phyloP scores from a whole-genome alignment of 35 echinoderm and acorn worm genomes.

The Ptychodera flava region DNA sequence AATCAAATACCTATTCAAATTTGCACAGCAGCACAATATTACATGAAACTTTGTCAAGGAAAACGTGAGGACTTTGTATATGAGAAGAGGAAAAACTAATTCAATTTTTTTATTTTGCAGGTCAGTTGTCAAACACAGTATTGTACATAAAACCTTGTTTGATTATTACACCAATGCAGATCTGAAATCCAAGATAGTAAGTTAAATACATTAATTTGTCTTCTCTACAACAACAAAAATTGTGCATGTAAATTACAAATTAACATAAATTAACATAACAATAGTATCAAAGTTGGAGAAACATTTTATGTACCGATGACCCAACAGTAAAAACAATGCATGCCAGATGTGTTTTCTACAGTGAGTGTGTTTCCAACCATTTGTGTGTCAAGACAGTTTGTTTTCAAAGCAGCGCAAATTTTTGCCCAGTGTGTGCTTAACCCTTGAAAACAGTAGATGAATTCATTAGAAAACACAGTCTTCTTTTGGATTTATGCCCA shows the following conservation, averaged over 20 bases:
- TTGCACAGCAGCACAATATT: no score
- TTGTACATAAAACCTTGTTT: slow-evolving; percentile 78
- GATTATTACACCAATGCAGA: slow-evolving; percentile 78
- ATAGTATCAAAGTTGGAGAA: no score
- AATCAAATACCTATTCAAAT: no score
- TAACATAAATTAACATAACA: not conserved
- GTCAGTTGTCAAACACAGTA: slow-evolving; percentile 88
- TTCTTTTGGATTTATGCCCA: no score
- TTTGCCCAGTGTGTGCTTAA: no score
- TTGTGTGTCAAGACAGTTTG: no score
- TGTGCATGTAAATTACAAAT: not conserved
- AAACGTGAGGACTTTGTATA: no score
- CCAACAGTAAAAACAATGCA: not conserved
- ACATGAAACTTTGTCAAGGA: no score
- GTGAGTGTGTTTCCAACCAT: not conserved
- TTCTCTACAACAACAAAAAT: not conserved
- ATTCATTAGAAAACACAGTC: no score
- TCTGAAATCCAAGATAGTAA: slow-evolving; percentile 53
- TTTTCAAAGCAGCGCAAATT: no score
- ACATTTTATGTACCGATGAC: not conserved
- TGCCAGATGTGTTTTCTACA: not conserved
- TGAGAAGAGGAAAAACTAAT: no score
- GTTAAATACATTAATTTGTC: slow-evolving; percentile 6
- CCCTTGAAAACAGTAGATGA: no score
- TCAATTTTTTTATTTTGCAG: slow-evolving; percentile 46